Conservation (phyloP, 2,888 invertebrate genomes). For the Drosophila emarginata region DNA sequence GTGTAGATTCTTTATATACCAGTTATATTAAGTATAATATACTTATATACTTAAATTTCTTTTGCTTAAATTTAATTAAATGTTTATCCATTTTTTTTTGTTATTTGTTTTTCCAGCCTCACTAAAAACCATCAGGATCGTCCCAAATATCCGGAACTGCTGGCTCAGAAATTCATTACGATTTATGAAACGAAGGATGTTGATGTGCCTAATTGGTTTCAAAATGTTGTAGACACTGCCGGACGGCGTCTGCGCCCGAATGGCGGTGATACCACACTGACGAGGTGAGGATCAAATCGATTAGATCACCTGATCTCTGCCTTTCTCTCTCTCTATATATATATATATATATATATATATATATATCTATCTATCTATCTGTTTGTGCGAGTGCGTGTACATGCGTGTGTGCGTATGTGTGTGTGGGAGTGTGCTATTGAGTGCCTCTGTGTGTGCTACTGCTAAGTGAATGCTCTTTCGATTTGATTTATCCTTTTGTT, state of each 20-base stretch:
- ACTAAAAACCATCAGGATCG: slow-evolving; percentile 96
- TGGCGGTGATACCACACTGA: slow-evolving; percentile 57
- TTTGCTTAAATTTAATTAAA: no score
- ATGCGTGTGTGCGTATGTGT: neutral
- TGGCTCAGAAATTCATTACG: slow-evolving; percentile 94
- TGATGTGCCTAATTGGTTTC: slow-evolving; percentile 93
- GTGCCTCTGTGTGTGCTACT: neutral
- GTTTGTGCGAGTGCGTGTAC: neutral
- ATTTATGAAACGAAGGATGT: slow-evolving; percentile 88
- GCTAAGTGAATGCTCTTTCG: slow-evolving; percentile 2
- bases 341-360: no score
- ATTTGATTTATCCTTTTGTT: neutral
- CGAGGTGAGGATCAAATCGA: slow-evolving; percentile 73
- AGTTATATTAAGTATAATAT: no score
- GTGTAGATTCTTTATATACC: no score
- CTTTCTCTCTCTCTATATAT: neutral
- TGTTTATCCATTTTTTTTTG: neutral
- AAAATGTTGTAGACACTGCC: slow-evolving; percentile 84
- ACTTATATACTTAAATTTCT: no score
- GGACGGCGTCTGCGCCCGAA: slow-evolving; percentile 71
- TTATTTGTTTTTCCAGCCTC: slow-evolving; percentile 85
- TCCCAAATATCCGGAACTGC: slow-evolving; percentile 95
- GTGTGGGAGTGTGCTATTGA: neutral
- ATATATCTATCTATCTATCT: neutral
- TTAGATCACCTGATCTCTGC: neutral